Evolutionary conservation across 2,888 invertebrate genomes (phyloP).

Genomic region (Aphodius sticticus): DNA sequence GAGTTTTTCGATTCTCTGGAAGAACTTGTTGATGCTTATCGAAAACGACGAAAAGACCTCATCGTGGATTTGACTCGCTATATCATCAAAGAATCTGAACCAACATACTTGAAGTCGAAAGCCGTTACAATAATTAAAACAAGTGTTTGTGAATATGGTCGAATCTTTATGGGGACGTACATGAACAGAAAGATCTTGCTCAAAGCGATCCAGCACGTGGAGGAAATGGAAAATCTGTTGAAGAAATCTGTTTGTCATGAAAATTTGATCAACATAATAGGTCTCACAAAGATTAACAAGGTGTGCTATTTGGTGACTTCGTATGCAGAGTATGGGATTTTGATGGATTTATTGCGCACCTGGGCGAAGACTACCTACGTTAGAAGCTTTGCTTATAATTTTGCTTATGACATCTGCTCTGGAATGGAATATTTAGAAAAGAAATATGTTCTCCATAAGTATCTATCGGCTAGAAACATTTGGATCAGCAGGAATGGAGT

Average conservation of each 20-base stretch:
- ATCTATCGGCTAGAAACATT: constrained; percentile 17
- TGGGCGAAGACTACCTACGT: not conserved
- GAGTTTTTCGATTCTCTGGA: constrained; percentile 13
- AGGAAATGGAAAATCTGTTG: not conserved
- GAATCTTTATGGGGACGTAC: not conserved
- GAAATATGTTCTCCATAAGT: constrained; percentile 12
- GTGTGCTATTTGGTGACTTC: constrained; percentile 23
- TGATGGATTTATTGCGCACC: constrained; percentile 12
- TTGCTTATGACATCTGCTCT: constrained; percentile 21
- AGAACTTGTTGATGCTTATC: constrained; percentile 4
- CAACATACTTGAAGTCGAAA: not conserved
- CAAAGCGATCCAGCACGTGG: not conserved
- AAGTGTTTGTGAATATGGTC: constrained; percentile 5
- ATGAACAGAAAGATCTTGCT: not conserved
- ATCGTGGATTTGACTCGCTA: not conserved
- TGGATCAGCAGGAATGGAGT: constrained; percentile 14
- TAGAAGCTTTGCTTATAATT: not conserved
- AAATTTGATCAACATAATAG: constrained; percentile 25
- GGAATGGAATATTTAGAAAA: constrained; percentile 31
- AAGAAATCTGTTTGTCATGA: constrained; percentile 25
- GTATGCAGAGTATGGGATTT: constrained; percentile 9
- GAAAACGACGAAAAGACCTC: not conserved
- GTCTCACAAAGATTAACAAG: constrained; percentile 6
- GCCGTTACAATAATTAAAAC: not conserved
- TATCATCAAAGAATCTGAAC: constrained; percentile 15